Conservation (phyloP, 30 jellyfish, hydroid and myxozoan species). For the Chironex yamaguchii region DNA sequence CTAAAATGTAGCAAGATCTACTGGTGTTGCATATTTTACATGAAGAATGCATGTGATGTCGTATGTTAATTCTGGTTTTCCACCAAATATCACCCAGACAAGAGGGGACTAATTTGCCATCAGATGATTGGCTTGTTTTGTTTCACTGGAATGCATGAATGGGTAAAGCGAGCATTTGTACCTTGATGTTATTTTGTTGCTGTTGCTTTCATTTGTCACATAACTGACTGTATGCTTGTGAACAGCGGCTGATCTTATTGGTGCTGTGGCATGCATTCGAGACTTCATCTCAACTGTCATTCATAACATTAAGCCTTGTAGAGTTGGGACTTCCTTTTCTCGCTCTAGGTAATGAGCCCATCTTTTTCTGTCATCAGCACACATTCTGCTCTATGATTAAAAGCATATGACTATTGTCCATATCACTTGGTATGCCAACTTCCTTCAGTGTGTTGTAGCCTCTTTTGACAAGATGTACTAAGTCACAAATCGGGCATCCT, state of each 20-base stretch:
- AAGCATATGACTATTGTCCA: constrained; percentile 73
- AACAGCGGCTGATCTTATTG: constrained; percentile 62
- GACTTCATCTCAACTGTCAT: constrained; percentile 75
- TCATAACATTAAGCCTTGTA: constrained; percentile 68
- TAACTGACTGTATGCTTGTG: constrained; percentile 54
- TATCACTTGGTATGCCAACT: constrained; percentile 71
- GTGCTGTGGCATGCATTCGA: constrained; percentile 76
- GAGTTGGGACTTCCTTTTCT: constrained; percentile 40
- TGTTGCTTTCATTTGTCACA: constrained; percentile 55
- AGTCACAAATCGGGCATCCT: constrained; percentile 69
- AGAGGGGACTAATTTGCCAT: constrained; percentile 74
- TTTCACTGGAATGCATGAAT: constrained; percentile 58
- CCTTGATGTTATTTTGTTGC: constrained; percentile 36
- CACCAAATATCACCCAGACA: constrained; percentile 75
- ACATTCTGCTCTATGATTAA: constrained; percentile 74
- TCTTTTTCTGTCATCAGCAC: constrained; percentile 66
- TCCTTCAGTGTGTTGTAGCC: constrained; percentile 50
- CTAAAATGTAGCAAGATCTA: constrained; percentile 70
- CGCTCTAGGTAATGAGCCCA: constrained; percentile 62
- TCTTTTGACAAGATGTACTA: constrained; percentile 72
- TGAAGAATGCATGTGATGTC: constrained; percentile 50
- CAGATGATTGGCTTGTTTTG: constrained; percentile 63
- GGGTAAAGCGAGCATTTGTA: constrained; percentile 79
- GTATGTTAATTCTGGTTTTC: constrained; percentile 47
- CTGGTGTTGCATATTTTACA: constrained; percentile 68